Base-by-base conservation (phyloP, 1,140 invertebrate genomes). In the Procambarus virginalis region DNA sequence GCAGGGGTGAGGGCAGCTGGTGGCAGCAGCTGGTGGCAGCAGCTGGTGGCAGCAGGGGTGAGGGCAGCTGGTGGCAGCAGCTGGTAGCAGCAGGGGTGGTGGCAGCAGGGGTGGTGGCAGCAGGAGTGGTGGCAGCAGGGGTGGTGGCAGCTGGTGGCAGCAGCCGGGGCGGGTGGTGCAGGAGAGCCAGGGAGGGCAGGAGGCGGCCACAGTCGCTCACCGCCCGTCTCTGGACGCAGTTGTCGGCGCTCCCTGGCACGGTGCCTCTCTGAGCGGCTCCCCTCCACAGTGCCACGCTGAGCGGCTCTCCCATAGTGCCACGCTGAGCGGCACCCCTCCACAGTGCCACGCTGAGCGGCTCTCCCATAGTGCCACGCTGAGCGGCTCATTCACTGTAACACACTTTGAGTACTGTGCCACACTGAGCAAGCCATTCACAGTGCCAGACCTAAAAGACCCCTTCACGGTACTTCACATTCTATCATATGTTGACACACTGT, bases 141-240 rank as follows among this genome's bases (percentile, higher is more conserved):
- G 60, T 64, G 60, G 9, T 17, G 14, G 60, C 9, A 64, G 60
- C 60, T 64, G 60, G 9, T 20, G 60, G 60, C 14, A 14, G 60
- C 60, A 20, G 9, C 60, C 17, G 60, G 17, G 60, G 22, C n/a
- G 68, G n/a, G 68, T 8, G 64, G 17, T 5, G 64, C 22, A 34
- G n/a, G 68, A 34, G n/a, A 22, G 68, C 68, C 22, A 73, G 68
- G n/a, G 6, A 34, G 68, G 68, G 68, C n/a, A 4, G 68, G 22
- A 22, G 68, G 68, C 68, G 2, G 64, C 68, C n/a, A 73, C 68
- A 73, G 68, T 73, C 68, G 68, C n/a, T 73, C n/a, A 20, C 68
- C 22, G n/a, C 68, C 20, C 68, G 68, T 73, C 68, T 73, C 68
- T 73, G 68, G 68, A 34, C 68, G 68, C 68, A 73, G 68, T 73